Base-by-base conservation (phyloP, 1,140 invertebrate species). In the Neotoxoptera formosana region DNA sequence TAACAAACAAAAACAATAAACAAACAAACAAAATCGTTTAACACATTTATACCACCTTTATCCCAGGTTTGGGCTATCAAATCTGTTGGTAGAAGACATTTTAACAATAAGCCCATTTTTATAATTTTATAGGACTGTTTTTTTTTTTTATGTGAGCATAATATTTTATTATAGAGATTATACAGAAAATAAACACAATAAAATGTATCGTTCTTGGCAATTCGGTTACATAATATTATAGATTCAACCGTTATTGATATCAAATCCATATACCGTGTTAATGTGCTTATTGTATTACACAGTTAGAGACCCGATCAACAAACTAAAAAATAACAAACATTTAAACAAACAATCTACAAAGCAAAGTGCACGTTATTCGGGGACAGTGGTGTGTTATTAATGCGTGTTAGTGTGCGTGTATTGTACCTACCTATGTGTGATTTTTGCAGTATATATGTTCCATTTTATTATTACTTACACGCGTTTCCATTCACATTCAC, bases 171-270 rank as follows among this genome's bases (percentile, higher is more conserved):
- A 7, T 84, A 84, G 23, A 84, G 23, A 45, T 84, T 41, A 41
- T 84, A 84, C 83, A 84, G 36, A 45, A 11, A 45, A 84, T 41
- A 84, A 84, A 76, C 4, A 84, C 11, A 45, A 84, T 41, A 41
- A 41, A 84, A 84, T 84, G 8, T 45, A 84, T 84, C 21, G 41
- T 87, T 48, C n/a, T 20, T 48, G 86, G 25, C 47, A 48, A 25
- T 87, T 87, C n/a, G 7, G 45, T 45, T 48, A 87, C 86, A 87
- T 87, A 87, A 87, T 87, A 87, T 87, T 48, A 87, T 87, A 87
- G 45, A 87, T 87, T 48, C 45, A 89, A 53, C 87, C 48, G 25
- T 53, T 89, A 89, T 36, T 36, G 87, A 89, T 89, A 56, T 89
- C 87, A 89, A 56, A 51, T 51, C 48, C 48, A 1, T 89, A 53